Conservation (phyloP, 2,797 vertebrate species). For the Rhinogobio ventralis region DNA sequence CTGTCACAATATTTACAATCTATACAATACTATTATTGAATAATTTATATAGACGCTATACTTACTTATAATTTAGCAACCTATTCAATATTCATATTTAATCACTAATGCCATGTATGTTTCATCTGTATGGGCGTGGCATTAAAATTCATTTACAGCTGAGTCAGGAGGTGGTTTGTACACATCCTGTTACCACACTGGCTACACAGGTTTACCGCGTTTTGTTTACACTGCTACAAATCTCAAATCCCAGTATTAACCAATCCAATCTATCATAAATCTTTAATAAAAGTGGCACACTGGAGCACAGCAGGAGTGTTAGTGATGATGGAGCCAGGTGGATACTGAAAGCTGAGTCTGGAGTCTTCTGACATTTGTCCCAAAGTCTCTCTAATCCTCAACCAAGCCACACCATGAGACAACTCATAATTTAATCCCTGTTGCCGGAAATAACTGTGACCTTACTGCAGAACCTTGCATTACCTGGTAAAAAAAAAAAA, state of each 20-base stretch:
- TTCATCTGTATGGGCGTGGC: background rate
- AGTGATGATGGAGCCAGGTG: slow-evolving; percentile 5
- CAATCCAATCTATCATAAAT: background rate
- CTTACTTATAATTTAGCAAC: background rate
- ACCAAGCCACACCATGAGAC: slow-evolving; percentile 59
- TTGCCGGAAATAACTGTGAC: slow-evolving; percentile 37
- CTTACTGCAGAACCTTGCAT: background rate
- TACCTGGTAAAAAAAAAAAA: background rate
- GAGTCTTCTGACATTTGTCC: slow-evolving; percentile 59
- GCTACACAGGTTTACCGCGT: background rate
- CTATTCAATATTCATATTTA: background rate
- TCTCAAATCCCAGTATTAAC: slow-evolving; percentile 9
- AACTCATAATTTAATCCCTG: slow-evolving; percentile 66
- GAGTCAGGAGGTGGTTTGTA: background rate
- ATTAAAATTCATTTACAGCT: slow-evolving; percentile 1
- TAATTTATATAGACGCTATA: background rate
- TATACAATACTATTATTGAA: background rate
- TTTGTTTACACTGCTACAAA: slow-evolving; percentile 14
- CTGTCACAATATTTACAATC: background rate
- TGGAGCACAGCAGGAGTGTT: slow-evolving; percentile 9
- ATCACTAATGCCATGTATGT: background rate
- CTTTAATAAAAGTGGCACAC: slow-evolving; percentile 34
- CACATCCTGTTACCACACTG: background rate
- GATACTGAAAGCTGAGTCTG: slow-evolving; percentile 20
- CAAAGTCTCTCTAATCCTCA: slow-evolving; percentile 64